Evolutionary conservation across 2,797 vertebrate genomes (phyloP), one percentile per base, ranked within the genome.

Genomic region (Phalanger gymnotis): DNA sequence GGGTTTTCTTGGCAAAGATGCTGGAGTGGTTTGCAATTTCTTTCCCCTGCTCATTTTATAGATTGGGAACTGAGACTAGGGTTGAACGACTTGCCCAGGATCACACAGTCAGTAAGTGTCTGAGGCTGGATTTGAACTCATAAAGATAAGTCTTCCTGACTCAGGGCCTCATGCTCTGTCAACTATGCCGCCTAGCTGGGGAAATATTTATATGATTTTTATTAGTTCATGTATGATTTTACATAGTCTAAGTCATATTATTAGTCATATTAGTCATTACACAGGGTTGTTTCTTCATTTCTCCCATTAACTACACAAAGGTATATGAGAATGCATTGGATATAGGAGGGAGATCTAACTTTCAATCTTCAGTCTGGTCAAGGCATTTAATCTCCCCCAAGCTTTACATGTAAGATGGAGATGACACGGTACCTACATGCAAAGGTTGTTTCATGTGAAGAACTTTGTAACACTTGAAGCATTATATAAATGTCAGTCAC

Each of bases 161-260:
- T n/a, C 34, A 16, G 19, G 19, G 16, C 2, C 19, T 6, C 19
- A 40, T 22, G 16, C 19, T 73, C 16, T 40, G 40, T 73, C 6
- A 2, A 40, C 66, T 81, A 14, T 81, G 66, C 66, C 7, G 47
- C n/a, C 6, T 40, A 81, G 6, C 16, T 27, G 28, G 1, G 51
- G 13, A 0, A 30, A 89, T 61, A 55, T 47, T 54, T 95, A 92
- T 31, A 54, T 52, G 40, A 91, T 93, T 27, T 92, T 57, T 57
- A 40, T 25, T 16, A 92, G 4, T 61, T 51, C 30, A 95, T 0
- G 3, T 5, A n/a, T 93, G 93, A 66, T 55, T 1, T 66, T 92
- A 94, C 7, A 5, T 90, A 95, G 51, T 95, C 92, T 91, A 0
- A 5, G 87, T 95, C 87, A n/a, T n/a, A n/a, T n/a, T n/a, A n/a